phyloP scores from a whole-genome alignment of 2,888 invertebrate genomes.

The Branchellion lobata region DNA sequence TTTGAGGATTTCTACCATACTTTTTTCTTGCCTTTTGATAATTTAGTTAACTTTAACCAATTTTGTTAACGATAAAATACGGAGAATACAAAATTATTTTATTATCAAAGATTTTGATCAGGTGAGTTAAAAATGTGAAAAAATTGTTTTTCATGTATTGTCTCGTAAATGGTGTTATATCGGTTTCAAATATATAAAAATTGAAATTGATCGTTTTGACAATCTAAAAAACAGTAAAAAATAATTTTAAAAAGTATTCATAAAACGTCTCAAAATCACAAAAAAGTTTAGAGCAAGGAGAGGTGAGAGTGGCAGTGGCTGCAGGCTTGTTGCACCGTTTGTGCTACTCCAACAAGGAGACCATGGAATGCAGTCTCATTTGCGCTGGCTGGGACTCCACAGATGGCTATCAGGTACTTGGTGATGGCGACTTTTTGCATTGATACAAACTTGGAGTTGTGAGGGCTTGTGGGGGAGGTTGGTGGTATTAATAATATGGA shows the following conservation, averaged over 20 bases:
- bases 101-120: no score
- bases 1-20: background rate
- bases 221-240: background rate
- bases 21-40: background rate
- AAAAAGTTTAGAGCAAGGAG: constrained; percentile 23
- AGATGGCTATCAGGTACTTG: constrained; percentile 34
- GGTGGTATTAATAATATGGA: no score
- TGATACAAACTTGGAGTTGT: no score
- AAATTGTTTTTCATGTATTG: no score
- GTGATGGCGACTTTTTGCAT: no score
- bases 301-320: constrained; percentile 18
- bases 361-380: constrained; percentile 35
- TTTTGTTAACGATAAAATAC: no score
- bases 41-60: background rate
- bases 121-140: no score
- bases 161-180: no score
- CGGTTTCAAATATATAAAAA: background rate
- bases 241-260: background rate
- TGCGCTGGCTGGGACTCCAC: constrained; percentile 33
- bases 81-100: no score
- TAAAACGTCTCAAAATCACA: background rate
- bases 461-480: no score
- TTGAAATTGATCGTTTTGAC: background rate
- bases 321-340: constrained; percentile 26
- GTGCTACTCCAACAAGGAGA: constrained; percentile 33